Evolutionary conservation across 2,797 vertebrate genomes (phyloP).

Genomic region (Vireo griseus): DNA sequence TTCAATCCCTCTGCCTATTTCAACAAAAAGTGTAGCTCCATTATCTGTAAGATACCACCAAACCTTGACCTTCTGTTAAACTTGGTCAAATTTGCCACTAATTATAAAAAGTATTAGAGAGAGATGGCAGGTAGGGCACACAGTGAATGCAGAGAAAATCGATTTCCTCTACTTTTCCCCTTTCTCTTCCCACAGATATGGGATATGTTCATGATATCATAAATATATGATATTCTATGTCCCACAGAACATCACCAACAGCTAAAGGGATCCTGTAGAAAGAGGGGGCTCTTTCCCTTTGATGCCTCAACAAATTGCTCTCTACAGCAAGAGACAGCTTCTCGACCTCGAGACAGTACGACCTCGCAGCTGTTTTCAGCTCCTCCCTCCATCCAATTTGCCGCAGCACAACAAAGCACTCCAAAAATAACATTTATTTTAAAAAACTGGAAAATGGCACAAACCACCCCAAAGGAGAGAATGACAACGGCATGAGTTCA

Average conservation of each 20-base stretch:
- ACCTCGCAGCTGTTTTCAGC: neutral
- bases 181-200: neutral
- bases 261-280: neutral
- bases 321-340: neutral
- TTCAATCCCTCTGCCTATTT: neutral
- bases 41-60: neutral
- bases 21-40: neutral
- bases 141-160: neutral
- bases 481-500: constrained; percentile 51
- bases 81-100: neutral
- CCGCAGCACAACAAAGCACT: neutral
- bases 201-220: too few relatives aligned
- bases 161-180: accelerated
- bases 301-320: neutral
- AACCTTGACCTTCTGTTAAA: neutral
- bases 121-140: neutral
- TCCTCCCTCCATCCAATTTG: neutral
- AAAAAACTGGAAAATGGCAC: constrained; percentile 57
- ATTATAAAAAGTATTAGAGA: neutral
- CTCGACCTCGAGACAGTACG: neutral
- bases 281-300: neutral
- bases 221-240: too few relatives aligned
- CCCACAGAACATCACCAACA: neutral
- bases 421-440: constrained; percentile 57
- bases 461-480: constrained; percentile 40